phyloP scores from a whole-genome alignment of 1,140 invertebrate species.

The Nephotettix cincticeps region DNA sequence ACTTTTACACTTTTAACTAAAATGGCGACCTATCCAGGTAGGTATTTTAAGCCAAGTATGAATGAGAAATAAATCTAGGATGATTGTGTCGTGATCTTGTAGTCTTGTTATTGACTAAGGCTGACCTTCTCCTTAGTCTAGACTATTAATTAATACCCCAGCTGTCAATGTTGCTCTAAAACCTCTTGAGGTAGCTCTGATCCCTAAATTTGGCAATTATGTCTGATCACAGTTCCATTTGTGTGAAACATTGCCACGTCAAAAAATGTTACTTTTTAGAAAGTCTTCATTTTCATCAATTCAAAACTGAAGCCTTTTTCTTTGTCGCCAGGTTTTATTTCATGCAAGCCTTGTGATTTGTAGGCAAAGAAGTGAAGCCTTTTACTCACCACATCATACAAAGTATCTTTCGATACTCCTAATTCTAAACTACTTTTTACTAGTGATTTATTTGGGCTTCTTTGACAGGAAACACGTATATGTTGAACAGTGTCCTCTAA shows the following conservation, averaged over 20 bases:
- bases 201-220: constrained; percentile 1
- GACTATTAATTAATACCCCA: too few species aligned
- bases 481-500: background rate
- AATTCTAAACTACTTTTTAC: background rate
- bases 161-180: too few species aligned
- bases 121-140: too few species aligned
- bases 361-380: background rate
- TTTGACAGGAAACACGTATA: background rate
- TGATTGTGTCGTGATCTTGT: too few species aligned
- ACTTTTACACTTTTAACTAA: too few species aligned
- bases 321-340: background rate
- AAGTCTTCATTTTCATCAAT: background rate
- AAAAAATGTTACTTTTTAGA: background rate
- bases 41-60: too few species aligned
- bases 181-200: background rate
- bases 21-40: too few species aligned
- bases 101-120: too few species aligned
- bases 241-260: background rate
- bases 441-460: constrained; percentile 9
- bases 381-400: background rate
- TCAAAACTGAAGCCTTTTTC: background rate
- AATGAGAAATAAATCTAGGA: too few species aligned
- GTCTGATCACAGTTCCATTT: background rate
- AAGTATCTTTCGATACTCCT: background rate
- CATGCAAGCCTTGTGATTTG: background rate